phyloP scores from a whole-genome alignment of 2,888 invertebrate species.

The Tillus elongatus region DNA sequence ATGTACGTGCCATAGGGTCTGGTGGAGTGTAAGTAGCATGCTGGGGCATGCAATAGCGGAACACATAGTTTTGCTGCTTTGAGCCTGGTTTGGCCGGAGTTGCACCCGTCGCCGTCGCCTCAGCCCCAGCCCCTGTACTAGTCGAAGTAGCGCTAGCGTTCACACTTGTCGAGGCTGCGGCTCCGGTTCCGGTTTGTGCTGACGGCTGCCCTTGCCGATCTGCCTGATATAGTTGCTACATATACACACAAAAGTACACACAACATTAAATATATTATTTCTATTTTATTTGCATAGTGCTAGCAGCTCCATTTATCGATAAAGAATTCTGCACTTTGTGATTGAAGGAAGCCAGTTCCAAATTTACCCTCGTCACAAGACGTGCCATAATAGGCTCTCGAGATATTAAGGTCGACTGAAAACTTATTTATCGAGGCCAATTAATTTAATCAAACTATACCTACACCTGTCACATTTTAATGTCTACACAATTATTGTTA shows the following conservation, averaged over 20 bases:
- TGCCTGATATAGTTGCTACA: constrained; percentile 44
- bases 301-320: no score
- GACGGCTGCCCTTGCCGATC: constrained; percentile 41
- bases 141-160: constrained; percentile 13
- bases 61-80: constrained; percentile 44
- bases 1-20: constrained; percentile 55
- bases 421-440: no score
- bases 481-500: no score
- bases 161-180: constrained; percentile 25
- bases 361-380: no score
- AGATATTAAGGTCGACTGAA: no score
- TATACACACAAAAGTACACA: constrained; percentile 42
- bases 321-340: no score
- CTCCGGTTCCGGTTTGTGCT: constrained; percentile 34
- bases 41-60: constrained; percentile 53
- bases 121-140: constrained; percentile 20
- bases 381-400: no score
- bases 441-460: no score
- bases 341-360: no score
- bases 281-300: no score
- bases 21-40: constrained; percentile 53
- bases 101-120: constrained; percentile 35
- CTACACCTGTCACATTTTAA: no score
- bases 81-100: constrained; percentile 36
- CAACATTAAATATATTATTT: no score